Base-by-base conservation (phyloP, 2,113 vertebrate species). In the Eolophus roseicapilla region DNA sequence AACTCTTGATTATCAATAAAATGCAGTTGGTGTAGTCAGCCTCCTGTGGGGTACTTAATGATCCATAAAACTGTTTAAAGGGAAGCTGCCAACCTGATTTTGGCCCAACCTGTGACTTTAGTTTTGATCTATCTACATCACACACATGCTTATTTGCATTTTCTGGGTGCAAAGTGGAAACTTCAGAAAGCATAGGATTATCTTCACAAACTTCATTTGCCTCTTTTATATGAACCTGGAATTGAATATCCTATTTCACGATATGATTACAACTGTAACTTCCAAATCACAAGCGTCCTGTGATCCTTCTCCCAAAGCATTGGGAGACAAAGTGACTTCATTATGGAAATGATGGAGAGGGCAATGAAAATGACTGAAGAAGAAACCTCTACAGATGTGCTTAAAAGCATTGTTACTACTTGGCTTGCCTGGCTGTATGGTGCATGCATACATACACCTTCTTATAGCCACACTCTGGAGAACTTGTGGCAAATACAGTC, bases 51-150 rank as follows among this genome's bases (percentile, higher is more conserved):
- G 77, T 94, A 85, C 77, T 79, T 96, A 95, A 97, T 89, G 92
- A 95, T 84, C 83, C 92, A 85, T 92, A 93, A 93, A 95, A 96
- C 59, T 92, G 74, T 80, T 89, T 89, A 91, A 95, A 93, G 44
- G 3, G 74, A 95, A 89, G 86, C 80, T 87, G 86, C 88, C 91
- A 96, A 96, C 77, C 70, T 91, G 88, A 60, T 70, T 95, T 85
- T 95, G 91, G 67, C 92, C 91, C 74, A 92, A 80, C n/a, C 8
- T 95, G 41, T 77, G 49, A 59, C 31, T 91, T 75, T 17, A 82
- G 62, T 65, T 89, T 91, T 87, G 69, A 90, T 86, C 39, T 78
- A 83, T 86, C 60, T 93, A 0, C 55, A 21, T 68, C 55, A 60
- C 19, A 65, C 57, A 55, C 17, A 60, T 3, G 55, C 18, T 57